Evolutionary conservation across 2,113 vertebrate genomes (phyloP), one percentile per base, ranked within the genome.

Genomic region (Saccopteryx bilineata): DNA sequence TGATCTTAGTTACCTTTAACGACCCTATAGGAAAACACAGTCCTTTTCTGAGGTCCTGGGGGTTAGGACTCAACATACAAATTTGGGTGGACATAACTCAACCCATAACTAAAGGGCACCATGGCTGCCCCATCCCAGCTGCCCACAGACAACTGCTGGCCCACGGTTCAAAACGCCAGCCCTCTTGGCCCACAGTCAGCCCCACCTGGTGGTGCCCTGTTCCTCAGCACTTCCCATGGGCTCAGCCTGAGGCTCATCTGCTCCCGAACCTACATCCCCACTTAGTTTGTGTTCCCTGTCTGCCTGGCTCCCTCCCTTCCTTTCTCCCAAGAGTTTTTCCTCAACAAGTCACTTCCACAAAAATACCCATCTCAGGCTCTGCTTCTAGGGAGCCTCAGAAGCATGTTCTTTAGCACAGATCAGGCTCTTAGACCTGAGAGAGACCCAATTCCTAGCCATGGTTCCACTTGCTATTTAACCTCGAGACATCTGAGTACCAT

Each of bases 1-100:
- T 91, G 75, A 75, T 21, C 46, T 93, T 95, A 15, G n/a, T 52
- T 76, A 48, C 4, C n/a, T 56, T 84, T 90, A 52, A 92, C 85
- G 54, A 60, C 5, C 4, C 11, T 80, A 0, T 82, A 21, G 79
- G 75, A 17, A 63, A 90, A 52, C 74, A 23, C 3, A 60, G 86
- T 79, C 56, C 33, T 26, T 46, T 63, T 87, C 46, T 75, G 28
- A 83, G 58, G 21, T 61, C 26, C 19, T 19, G 17, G 18, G 39
- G 21, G 5, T 87, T 58, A 72, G 54, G 31, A 69, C 52, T 81
- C 4, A 75, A 65, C 31, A 60, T 39, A 76, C 13, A 33, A 85
- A 66, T 56, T 9, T 74, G 3, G 14, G 9, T 7, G 4, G 8
- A 23, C 0, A 66, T 18, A 60, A 11, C 69, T 63, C 3, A 63